Evolutionary conservation across 2,797 vertebrate genomes (phyloP), one percentile per base, ranked within the genome.

Genomic region (Lophius americanus): DNA sequence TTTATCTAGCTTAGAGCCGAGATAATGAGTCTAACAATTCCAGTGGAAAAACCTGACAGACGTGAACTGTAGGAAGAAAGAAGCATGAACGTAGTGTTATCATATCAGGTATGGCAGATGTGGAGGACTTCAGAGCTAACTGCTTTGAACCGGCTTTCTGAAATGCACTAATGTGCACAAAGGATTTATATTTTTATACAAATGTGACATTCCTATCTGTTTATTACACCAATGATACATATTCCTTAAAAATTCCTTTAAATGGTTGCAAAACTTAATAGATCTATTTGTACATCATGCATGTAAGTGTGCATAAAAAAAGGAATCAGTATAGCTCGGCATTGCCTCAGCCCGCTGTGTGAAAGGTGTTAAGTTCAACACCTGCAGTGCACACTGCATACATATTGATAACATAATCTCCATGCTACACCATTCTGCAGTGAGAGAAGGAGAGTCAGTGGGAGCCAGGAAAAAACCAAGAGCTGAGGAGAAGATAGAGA

Each of bases 331-430:
- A 2, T 48, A 44, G 70, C 60, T 77, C 51, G 74, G 73, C 68
- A 69, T 80, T 81, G 78, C 77, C 73, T 79, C 76, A 60, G 78
- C 37, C 37, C 78, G 82, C 83, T 68, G 85, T 85, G 87, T 78
- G 87, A 87, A 85, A 84, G 61, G 84, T 83, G 85, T 81, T 81
- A 46, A 69, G 75, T 78, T 79, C 53, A 85, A 85, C 86, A 90
- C 87, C 84, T 90, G 89, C 88, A 87, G 89, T 78, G 86, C 85
- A 78, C 72, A 47, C 73, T 88, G 83, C 79, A 82, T 84, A 83
- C 74, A 75, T 79, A 84, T 76, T 83, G 83, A 88, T 85, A 89
- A 73, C 83, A 81, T 72, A 64, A 76, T 85, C 83, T 81, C 78
- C 76, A 76, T 76, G 76, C 84, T 79, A 86, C 70, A 52, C 64